Conservation (phyloP, 2,797 vertebrate genomes). For the Sebastes vulpes region DNA sequence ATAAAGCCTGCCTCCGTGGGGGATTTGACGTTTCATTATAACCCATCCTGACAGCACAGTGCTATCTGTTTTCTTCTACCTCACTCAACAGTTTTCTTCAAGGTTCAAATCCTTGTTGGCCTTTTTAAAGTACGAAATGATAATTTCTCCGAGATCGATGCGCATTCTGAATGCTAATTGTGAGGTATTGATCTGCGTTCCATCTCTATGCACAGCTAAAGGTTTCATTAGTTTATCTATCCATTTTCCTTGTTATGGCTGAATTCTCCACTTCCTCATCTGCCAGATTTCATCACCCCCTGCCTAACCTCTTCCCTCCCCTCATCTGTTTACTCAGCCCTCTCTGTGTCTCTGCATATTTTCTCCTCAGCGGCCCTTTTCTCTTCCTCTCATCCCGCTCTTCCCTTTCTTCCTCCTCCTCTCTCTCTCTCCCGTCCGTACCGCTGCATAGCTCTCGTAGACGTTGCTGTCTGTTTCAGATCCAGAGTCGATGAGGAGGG, state of each 20-base stretch:
- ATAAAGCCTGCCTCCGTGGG: constrained; percentile 17
- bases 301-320: constrained; percentile 40
- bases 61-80: constrained; percentile 55
- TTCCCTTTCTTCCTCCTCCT: neutral
- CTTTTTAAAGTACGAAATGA: constrained; percentile 77
- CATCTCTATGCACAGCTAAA: constrained; percentile 66
- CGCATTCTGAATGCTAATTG: constrained; percentile 82
- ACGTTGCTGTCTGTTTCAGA: constrained; percentile 81
- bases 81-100: constrained; percentile 63
- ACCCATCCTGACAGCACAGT: constrained; percentile 14
- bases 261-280: constrained; percentile 65
- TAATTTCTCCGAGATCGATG: constrained; percentile 69
- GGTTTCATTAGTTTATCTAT: constrained; percentile 75
- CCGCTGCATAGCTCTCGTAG: constrained; percentile 71
- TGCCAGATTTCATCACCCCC: constrained; percentile 53
- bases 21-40: constrained; percentile 45
- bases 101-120: constrained; percentile 69
- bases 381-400: neutral
- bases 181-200: constrained; percentile 75
- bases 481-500: constrained; percentile 84
- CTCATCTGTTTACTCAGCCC: constrained; percentile 57
- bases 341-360: constrained; percentile 42
- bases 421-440: constrained; percentile 29
- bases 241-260: constrained; percentile 66
- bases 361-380: constrained; percentile 34